A percentile compares a stretch with the other conserved stretches of the same genome.
Conservation (phyloP, 2,888 invertebrate species). For the Siphonodentalium dalli region DNA sequence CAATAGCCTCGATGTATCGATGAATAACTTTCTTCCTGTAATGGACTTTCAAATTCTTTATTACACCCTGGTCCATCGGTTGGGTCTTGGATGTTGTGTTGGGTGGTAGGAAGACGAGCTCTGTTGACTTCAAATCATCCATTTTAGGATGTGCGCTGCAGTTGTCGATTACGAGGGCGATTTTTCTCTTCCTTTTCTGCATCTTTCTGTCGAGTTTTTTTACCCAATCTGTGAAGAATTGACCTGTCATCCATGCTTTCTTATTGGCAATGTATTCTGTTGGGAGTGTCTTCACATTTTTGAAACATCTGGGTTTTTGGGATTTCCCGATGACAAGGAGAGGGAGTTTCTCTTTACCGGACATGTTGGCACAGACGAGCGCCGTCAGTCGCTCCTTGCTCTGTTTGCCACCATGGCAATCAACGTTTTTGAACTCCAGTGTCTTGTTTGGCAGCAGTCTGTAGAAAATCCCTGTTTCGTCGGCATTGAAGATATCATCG, state of each 20-base stretch:
- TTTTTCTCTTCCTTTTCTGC: slow-evolving; percentile 9
- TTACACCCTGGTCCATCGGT: slow-evolving; percentile 42
- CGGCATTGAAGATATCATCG: slow-evolving; percentile 30
- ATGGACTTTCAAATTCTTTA: slow-evolving; percentile 28
- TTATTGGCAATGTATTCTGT: slow-evolving; percentile 25
- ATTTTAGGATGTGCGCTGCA: slow-evolving; percentile 34
- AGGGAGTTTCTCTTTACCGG: slow-evolving; percentile 25
- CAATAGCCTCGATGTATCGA: slow-evolving; percentile 8
- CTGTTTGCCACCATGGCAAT: slow-evolving; percentile 30
- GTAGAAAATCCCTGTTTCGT: slow-evolving; percentile 37
- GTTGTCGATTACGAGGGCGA: slow-evolving; percentile 37
- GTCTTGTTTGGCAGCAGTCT: slow-evolving; percentile 26
- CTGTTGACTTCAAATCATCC: slow-evolving; percentile 19
- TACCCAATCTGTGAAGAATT: slow-evolving; percentile 34
- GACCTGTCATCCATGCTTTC: slow-evolving; percentile 35
- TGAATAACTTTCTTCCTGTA: slow-evolving; percentile 24
- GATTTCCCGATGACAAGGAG: slow-evolving; percentile 34
- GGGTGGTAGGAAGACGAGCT: slow-evolving; percentile 37
- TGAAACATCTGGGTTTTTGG: slow-evolving; percentile 31
- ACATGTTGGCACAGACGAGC: slow-evolving; percentile 30
- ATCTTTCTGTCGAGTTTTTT: slow-evolving; percentile 25
- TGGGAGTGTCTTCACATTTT: slow-evolving; percentile 26
- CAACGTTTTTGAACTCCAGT: slow-evolving; percentile 24
- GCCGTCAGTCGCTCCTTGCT: slow-evolving; percentile 33
- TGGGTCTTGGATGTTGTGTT: slow-evolving; percentile 36